Evolutionary conservation across 2,888 invertebrate genomes (phyloP).

Genomic region (Habroteleia sp.): DNA sequence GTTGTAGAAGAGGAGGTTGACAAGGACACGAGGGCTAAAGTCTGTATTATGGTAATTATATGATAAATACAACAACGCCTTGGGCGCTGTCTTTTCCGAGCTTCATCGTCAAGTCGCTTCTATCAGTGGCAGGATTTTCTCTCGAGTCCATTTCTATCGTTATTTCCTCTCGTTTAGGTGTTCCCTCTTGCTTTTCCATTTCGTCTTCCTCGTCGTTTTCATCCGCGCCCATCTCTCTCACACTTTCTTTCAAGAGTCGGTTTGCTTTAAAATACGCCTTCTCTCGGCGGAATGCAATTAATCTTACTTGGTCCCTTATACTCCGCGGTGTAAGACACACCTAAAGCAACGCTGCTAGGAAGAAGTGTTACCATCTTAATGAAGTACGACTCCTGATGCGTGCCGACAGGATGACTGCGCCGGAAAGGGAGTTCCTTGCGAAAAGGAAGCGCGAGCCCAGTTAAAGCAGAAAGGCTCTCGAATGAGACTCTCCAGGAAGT

Average conservation of each 20-base stretch:
- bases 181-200: constrained; percentile 54
- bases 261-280: constrained; percentile 78
- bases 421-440: constrained; percentile 50
- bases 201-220: constrained; percentile 63
- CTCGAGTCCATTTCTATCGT: constrained; percentile 69
- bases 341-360: constrained; percentile 66
- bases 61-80: constrained; percentile 81
- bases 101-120: constrained; percentile 70
- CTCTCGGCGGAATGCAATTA: constrained; percentile 79
- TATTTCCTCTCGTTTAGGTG: constrained; percentile 67
- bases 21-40: constrained; percentile 68
- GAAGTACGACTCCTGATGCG: constrained; percentile 80
- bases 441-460: constrained; percentile 56
- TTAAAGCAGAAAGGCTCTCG: constrained; percentile 62
- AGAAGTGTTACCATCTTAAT: constrained; percentile 80
- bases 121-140: constrained; percentile 77
- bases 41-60: constrained; percentile 81
- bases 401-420: constrained; percentile 66
- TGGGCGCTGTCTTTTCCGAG: constrained; percentile 74
- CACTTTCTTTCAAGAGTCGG: constrained; percentile 58
- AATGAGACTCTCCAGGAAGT: constrained; percentile 63
- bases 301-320: constrained; percentile 76
- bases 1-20: constrained; percentile 68
- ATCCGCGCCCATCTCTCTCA: constrained; percentile 28
- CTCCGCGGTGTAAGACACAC: constrained; percentile 60